Evolutionary conservation across 2,888 invertebrate species (phyloP).

Genomic region (Blastobasis adustella): DNA sequence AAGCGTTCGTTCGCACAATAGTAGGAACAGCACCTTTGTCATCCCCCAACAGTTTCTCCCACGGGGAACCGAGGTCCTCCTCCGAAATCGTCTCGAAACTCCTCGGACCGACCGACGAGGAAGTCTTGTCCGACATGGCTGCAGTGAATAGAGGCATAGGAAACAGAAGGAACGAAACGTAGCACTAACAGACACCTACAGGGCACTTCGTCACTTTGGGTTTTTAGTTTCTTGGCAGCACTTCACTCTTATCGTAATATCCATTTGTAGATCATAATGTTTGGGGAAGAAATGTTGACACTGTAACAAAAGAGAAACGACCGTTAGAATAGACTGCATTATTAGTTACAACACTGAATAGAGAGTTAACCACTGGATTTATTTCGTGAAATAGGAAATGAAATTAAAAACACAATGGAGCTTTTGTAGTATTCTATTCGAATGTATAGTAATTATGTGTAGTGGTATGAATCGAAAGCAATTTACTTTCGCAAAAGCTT

Average conservation of each 20-base stretch:
- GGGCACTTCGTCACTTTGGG: conserved; percentile 72
- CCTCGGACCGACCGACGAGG: conserved; percentile 65
- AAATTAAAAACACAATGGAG: conserved; percentile 1
- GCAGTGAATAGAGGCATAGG: conserved; percentile 23
- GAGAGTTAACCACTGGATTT: no score
- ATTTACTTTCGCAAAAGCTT: conserved; percentile 22
- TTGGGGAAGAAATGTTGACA: conserved; percentile 74
- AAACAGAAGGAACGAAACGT: conserved; percentile 51
- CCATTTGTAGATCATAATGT: conserved; percentile 76
- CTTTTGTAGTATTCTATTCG: conserved; percentile 4
- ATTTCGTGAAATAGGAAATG: not conserved
- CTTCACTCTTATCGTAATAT: conserved; percentile 76
- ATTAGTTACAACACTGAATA: no score
- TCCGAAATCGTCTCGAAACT: conserved; percentile 72
- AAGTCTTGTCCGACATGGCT: conserved; percentile 64
- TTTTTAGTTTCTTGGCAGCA: conserved; percentile 75
- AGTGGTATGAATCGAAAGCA: conserved; percentile 20
- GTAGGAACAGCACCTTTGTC: conserved; percentile 60
- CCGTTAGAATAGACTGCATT: not conserved
- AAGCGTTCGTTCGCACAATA: conserved; percentile 63
- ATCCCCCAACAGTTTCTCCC: conserved; percentile 67
- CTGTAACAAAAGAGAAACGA: conserved; percentile 57
- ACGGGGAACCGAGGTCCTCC: conserved; percentile 62
- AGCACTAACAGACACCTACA: conserved; percentile 66
- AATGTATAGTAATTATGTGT: conserved; percentile 15